A percentile compares a stretch with the other conserved stretches of the same genome.
These are phyloP conservation scores for Acromyrmex heyeri DNA, from an alignment of 1,140 invertebrate species.

Conservation along the genomic window DNA sequence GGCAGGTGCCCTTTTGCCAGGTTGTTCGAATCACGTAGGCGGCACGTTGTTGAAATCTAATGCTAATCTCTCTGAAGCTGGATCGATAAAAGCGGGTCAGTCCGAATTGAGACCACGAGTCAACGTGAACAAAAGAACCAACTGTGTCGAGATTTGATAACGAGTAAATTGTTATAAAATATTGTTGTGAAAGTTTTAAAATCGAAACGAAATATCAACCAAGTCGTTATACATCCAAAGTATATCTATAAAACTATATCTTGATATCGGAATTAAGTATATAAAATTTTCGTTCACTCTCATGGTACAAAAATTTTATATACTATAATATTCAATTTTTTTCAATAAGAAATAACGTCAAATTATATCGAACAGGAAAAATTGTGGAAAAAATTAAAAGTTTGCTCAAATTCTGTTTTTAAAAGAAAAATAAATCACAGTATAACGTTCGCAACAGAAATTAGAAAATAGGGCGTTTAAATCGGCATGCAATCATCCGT, in stretches of 20 bases:
- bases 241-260: background rate
- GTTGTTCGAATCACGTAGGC: conserved; percentile 60
- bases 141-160: conserved; percentile 9
- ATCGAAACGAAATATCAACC: conserved; percentile 34
- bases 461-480: conserved; percentile 63
- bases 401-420: background rate
- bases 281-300: background rate
- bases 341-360: background rate
- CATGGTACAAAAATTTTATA: background rate
- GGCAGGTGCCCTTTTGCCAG: conserved; percentile 71
- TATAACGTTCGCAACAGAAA: conserved; percentile 33
- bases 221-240: background rate
- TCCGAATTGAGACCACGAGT: conserved; percentile 69
- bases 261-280: background rate
- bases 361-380: background rate
- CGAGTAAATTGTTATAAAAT: conserved; percentile 11
- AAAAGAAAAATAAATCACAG: conserved; percentile 8
- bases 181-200: background rate
- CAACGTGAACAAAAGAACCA: conserved; percentile 43
- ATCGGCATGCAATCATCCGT: conserved; percentile 58
- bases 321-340: background rate
- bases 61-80: conserved; percentile 22
- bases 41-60: conserved; percentile 62
- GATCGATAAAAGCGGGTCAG: conserved; percentile 70
- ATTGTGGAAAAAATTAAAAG: background rate